A percentile compares a stretch with the other conserved stretches of the same genome.
Evolutionary conservation across 2,888 invertebrate species (phyloP).

Genomic region (Alcis repandata): DNA sequence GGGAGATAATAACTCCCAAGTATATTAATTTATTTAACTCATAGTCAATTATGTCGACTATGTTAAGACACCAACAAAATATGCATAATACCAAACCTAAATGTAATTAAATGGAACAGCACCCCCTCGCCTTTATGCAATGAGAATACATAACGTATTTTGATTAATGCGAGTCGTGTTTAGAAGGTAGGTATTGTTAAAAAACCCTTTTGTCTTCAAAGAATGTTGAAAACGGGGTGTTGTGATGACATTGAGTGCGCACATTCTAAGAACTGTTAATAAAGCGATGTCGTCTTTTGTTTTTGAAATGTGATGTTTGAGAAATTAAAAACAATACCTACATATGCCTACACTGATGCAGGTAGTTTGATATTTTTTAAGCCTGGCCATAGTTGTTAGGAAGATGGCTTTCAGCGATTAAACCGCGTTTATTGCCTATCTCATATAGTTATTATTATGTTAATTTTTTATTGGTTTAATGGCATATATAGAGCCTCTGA

Average conservation of each 20-base stretch:
- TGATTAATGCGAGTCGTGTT: conserved; percentile 74
- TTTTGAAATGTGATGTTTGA: conserved; percentile 14
- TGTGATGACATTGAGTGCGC: conserved; percentile 35
- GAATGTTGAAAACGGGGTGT: conserved; percentile 36
- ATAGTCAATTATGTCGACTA: neutral
- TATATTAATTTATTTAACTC: too few species aligned
- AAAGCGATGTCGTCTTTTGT: conserved; percentile 22
- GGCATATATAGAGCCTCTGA: too few species aligned
- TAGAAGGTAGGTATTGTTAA: conserved; percentile 41
- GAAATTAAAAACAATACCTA: conserved; percentile 9
- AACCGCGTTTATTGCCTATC: too few species aligned
- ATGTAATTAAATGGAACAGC: neutral
- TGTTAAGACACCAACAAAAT: neutral
- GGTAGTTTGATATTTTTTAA: too few species aligned
- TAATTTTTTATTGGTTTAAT: too few species aligned
- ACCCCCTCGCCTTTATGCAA: conserved; percentile 50
- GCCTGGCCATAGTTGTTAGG: too few species aligned
- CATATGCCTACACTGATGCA: too few species aligned
- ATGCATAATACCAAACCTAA: too few species aligned
- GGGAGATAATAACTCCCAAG: too few species aligned
- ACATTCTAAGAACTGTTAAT: conserved; percentile 36
- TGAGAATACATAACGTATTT: conserved; percentile 80
- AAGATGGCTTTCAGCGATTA: too few species aligned
- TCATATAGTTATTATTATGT: too few species aligned
- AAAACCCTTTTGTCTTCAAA: conserved; percentile 48